Conservation (phyloP, 2,113 vertebrate species). For the Prolemur simus region DNA sequence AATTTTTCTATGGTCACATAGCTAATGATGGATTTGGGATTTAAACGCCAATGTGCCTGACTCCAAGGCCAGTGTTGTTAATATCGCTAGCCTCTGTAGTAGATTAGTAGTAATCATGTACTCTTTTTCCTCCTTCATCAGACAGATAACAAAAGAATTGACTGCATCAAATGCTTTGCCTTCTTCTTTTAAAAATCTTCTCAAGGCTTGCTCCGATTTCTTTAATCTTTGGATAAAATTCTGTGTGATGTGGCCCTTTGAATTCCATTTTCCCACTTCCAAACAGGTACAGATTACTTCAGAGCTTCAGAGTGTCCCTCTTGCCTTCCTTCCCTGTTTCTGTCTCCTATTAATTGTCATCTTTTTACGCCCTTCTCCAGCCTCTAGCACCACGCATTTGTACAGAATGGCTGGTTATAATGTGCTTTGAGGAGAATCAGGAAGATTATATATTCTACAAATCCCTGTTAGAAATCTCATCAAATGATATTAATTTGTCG, state of each 20-base stretch:
- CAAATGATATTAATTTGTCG: conserved; percentile 1
- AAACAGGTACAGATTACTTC: background rate
- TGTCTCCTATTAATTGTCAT: background rate
- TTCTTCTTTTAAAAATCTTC: background rate
- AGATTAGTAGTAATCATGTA: background rate
- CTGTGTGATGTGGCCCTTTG: background rate
- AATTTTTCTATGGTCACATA: background rate
- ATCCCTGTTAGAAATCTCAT: background rate
- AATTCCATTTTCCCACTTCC: conserved; percentile 18
- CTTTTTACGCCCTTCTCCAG: background rate
- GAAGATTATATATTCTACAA: background rate
- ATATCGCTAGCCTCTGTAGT: background rate
- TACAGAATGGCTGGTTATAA: background rate
- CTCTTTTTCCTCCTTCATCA: background rate
- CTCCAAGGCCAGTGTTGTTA: too few species aligned
- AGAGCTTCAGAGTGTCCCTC: background rate
- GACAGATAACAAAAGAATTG: background rate
- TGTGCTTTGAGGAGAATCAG: background rate
- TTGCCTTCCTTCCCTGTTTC: background rate
- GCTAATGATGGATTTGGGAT: background rate
- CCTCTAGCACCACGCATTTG: background rate
- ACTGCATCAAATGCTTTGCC: background rate
- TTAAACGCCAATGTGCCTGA: background rate
- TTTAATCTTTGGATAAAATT: background rate
- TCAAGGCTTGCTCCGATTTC: background rate